Base-by-base conservation (phyloP, 2,888 invertebrate genomes). In the Dyspetes luteomarginatus region DNA sequence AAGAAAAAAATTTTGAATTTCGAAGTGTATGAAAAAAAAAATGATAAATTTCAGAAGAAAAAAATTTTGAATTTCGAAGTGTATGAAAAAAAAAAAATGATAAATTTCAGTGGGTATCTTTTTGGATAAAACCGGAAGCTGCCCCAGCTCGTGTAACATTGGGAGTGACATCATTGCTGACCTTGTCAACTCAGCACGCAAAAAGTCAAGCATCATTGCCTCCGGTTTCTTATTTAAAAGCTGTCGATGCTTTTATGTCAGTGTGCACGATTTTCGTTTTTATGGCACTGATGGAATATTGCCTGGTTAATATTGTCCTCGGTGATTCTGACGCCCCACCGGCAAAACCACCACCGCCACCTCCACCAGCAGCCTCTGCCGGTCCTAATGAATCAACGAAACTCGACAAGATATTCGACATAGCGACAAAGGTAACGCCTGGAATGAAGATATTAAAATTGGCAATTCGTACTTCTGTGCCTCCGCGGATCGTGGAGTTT, bases 91-190 rank as follows among this genome's bases (percentile, higher is more conserved):
- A n/a, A 36, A 52, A 62, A 67, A 72, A 69, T 67, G 28, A 43
- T 71, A 71, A 84, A 71, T 92, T 92, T 28, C 92, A 97, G 95
- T 98, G 98, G 98, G 97, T 98, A 3, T 97, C 97, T 0, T 98
- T 98, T 93, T 98, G 98, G 98, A 97, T 98, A 87, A 97, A 97
- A 91, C 97, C 97, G 0, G 98, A 98, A 92, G 98, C 98, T 0
- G 97, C 97, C 3, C 98, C 98, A 0, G 98, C 98, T 19, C 94
- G 98, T 3, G 98, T 98, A 26, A 98, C 98, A 0, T 93, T 98
- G 0, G 98, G 98, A 17, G 98, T 98, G 77, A 98, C 98, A 78
- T 97, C 97, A 30, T 93, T 98, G 48, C 94, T 98, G 65, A 98
- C 98, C 1, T 93, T 98, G 1, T 97, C 97, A 12, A 98, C 98